Evolutionary conservation across 2,113 vertebrate species (phyloP), one percentile per base, ranked within the genome.

Genomic region (Platichthys flesus): DNA sequence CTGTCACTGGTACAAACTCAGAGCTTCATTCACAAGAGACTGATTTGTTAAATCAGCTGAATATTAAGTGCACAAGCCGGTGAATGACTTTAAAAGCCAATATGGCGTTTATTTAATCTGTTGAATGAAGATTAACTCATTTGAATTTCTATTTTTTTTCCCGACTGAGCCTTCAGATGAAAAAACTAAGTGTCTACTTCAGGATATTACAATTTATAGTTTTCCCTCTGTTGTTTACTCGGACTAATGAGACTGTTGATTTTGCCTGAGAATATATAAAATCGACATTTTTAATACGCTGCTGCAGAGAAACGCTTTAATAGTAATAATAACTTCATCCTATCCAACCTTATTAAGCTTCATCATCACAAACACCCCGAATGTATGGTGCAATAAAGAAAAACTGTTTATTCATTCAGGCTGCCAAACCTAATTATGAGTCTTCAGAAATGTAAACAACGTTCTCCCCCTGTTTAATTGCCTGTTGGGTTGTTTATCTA

Each of bases 361-460:
- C 45, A 47, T 47, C 15, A 49, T 40, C 40, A 16, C 8, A 59
- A 66, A 79, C 24, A 14, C 13, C 59, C 12, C 26, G 47, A 21
- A 51, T 57, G 45, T 40, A n/a, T 1, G 62, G 35, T 18, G n/a
- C 4, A 12, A 15, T 9, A n/a, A 8, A 52, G n/a, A 8, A 47
- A 35, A 73, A 15, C 0, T 23, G 21, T 66, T 76, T 61, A 76
- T 58, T 71, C 56, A 66, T 31, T 60, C 35, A 42, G 20, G 66
- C 51, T n/a, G 20, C 18, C 9, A n/a, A 52, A 52, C 51, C n/a
- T n/a, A 52, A 52, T 52, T 52, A 52, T 49, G 16, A 49, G 47
- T 5, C 47, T 18, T 49, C 47, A 49, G 14, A 49, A 49, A 49
- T 49, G 47, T 49, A 49, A 49, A 49, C 16, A 49, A 49, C 2